Evolutionary conservation across 37 sponge, comb jelly and placozoan genomes (phyloP).

Genomic region (Lycopodina hypogea): DNA sequence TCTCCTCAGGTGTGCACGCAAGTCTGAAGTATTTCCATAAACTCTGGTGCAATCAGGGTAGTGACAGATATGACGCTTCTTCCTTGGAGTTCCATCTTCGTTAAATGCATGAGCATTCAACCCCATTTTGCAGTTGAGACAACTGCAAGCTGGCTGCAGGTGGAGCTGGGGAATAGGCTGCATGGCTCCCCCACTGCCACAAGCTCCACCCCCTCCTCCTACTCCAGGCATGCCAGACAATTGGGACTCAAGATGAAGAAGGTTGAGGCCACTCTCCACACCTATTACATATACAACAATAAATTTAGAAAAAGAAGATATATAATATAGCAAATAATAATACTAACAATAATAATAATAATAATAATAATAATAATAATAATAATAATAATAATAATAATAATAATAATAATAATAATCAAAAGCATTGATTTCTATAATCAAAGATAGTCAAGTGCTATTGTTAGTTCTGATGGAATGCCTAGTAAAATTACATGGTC

Average conservation of each 20-base stretch:
- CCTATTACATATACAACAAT: background rate
- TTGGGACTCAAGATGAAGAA: background rate
- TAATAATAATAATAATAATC: too few species aligned
- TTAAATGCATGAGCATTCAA: constrained; percentile 52
- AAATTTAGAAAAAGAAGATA: background rate
- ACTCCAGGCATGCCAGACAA: background rate
- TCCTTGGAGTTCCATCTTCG: constrained; percentile 56
- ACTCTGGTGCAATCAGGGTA: constrained; percentile 72
- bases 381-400: too few species aligned
- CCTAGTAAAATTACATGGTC: too few species aligned
- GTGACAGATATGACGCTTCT: constrained; percentile 83
- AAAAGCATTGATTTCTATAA: too few species aligned
- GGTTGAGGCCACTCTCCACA: background rate
- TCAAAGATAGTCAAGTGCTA: too few species aligned
- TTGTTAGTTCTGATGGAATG: too few species aligned
- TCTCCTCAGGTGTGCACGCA: constrained; percentile 82
- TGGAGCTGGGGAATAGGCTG: too few species aligned
- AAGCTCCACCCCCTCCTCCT: background rate
- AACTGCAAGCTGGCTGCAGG: constrained; percentile 82
- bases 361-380: too few species aligned
- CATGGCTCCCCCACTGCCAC: too few species aligned
- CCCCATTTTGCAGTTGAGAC: constrained; percentile 84
- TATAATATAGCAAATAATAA: too few species aligned
- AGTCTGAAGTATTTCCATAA: constrained; percentile 82
- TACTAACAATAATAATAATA: too few species aligned